Conservation (phyloP, 1,140 invertebrate genomes). For the Drepana arcuata region DNA sequence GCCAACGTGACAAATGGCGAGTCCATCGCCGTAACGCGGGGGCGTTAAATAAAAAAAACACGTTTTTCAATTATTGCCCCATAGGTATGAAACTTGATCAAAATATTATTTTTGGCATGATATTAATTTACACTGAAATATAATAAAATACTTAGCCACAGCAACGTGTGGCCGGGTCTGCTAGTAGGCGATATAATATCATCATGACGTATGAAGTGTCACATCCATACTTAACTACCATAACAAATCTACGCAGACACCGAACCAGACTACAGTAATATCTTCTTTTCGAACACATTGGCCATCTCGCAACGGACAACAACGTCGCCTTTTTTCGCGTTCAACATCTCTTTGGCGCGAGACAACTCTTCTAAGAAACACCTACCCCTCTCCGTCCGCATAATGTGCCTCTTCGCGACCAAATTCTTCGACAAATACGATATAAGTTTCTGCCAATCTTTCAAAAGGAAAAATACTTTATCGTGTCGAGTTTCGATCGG, state of each 20-base stretch:
- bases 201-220: too few relatives aligned
- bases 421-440: slow-evolving; percentile 49
- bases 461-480: slow-evolving; percentile 40
- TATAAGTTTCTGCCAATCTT: slow-evolving; percentile 56
- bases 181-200: too few relatives aligned
- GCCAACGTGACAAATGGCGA: too few relatives aligned
- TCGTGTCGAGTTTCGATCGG: slow-evolving; percentile 41
- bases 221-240: not conserved
- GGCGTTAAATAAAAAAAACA: too few relatives aligned
- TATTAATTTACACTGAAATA: slow-evolving; percentile 7
- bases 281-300: slow-evolving; percentile 37
- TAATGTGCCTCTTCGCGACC: slow-evolving; percentile 44
- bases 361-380: slow-evolving; percentile 49
- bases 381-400: slow-evolving; percentile 44
- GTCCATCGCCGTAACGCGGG: too few relatives aligned
- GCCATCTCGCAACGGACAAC: slow-evolving; percentile 35
- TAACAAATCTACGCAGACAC: not conserved
- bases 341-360: slow-evolving; percentile 48
- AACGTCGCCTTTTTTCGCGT: slow-evolving; percentile 29
- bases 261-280: slow-evolving; percentile 32
- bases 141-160: not conserved
- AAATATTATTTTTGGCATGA: not conserved
- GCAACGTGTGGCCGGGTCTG: too few relatives aligned
- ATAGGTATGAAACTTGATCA: not conserved
- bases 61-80: too few relatives aligned